Conservation (phyloP, 2,113 vertebrate species). For the Girardinichthys multiradiatus region DNA sequence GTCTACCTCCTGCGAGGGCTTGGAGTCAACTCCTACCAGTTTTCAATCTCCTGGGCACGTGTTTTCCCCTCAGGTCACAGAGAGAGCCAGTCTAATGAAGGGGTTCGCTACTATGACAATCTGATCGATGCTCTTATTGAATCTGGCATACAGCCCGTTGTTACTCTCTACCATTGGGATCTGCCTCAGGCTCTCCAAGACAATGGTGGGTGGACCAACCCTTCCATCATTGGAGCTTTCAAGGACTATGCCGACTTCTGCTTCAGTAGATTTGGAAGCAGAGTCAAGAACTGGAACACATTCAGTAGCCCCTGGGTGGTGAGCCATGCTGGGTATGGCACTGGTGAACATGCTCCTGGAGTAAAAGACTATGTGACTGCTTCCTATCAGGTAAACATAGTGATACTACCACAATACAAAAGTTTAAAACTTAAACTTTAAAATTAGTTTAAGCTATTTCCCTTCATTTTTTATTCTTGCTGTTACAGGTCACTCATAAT, state of each 20-base stretch:
- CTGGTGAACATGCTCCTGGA: conserved; percentile 88
- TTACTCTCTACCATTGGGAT: conserved; percentile 93
- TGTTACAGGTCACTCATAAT: conserved; percentile 86
- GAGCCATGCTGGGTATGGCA: conserved; percentile 91
- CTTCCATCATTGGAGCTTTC: conserved; percentile 84
- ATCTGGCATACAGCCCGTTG: conserved; percentile 85
- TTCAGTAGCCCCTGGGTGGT: conserved; percentile 95
- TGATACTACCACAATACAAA: neutral
- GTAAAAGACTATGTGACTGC: conserved; percentile 84
- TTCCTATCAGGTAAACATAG: conserved; percentile 86
- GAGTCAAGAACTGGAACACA: conserved; percentile 92
- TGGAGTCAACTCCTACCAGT: conserved; percentile 86
- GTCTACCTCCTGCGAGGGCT: conserved; percentile 88
- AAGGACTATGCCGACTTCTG: conserved; percentile 90
- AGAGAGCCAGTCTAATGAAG: conserved; percentile 70
- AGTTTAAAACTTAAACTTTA: rapidly evolving
- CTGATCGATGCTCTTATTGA: conserved; percentile 84
- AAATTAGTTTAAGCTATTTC: neutral
- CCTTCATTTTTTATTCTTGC: conserved; percentile 17
- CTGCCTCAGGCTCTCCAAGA: conserved; percentile 89
- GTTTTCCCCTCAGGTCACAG: conserved; percentile 85
- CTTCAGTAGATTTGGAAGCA: conserved; percentile 89
- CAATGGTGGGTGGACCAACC: conserved; percentile 88
- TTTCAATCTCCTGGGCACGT: conserved; percentile 94
- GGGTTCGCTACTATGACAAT: conserved; percentile 85